A percentile compares a stretch with the other conserved stretches of the same genome.
Conservation (phyloP, 1,140 invertebrate species). For the Drosophila subobscura region DNA sequence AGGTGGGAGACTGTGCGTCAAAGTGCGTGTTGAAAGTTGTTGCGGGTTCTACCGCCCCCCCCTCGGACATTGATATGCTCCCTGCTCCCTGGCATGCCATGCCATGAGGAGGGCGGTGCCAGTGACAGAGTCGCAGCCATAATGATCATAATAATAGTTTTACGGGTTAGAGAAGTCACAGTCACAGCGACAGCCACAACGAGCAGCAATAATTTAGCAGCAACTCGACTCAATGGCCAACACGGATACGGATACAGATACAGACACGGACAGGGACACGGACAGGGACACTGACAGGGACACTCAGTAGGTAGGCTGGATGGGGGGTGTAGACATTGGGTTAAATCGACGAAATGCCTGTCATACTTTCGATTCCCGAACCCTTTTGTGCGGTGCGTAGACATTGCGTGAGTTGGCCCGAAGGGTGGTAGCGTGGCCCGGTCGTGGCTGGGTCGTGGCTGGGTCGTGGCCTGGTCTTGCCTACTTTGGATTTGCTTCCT, state of each 20-base stretch:
- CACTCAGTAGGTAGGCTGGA: too few relatives aligned
- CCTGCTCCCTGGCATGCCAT: not conserved
- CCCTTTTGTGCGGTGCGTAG: constrained; percentile 38
- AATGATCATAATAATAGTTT: constrained; percentile 81
- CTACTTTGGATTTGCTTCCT: too few relatives aligned
- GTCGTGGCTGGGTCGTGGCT: not conserved
- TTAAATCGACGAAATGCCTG: constrained; percentile 69
- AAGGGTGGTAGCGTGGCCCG: constrained; percentile 8
- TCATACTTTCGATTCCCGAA: constrained; percentile 62
- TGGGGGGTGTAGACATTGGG: constrained; percentile 27
- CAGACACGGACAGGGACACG: too few relatives aligned
- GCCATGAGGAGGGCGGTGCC: constrained; percentile 24
- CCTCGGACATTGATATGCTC: constrained; percentile 2
- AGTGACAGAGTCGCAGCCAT: constrained; percentile 28
- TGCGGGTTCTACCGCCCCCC: not conserved
- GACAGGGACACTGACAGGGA: too few relatives aligned
- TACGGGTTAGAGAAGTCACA: constrained; percentile 80
- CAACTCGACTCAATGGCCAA: constrained; percentile 33
- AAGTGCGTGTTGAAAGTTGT: constrained; percentile 73
- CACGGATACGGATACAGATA: not conserved
- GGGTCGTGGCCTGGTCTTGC: not conserved
- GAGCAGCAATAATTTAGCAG: constrained; percentile 65
- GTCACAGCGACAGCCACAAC: constrained; percentile 69
- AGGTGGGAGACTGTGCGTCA: constrained; percentile 27
- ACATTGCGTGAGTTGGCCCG: constrained; percentile 14